Conservation (phyloP, 2,797 vertebrate species). For the Holocentrus rufus region DNA sequence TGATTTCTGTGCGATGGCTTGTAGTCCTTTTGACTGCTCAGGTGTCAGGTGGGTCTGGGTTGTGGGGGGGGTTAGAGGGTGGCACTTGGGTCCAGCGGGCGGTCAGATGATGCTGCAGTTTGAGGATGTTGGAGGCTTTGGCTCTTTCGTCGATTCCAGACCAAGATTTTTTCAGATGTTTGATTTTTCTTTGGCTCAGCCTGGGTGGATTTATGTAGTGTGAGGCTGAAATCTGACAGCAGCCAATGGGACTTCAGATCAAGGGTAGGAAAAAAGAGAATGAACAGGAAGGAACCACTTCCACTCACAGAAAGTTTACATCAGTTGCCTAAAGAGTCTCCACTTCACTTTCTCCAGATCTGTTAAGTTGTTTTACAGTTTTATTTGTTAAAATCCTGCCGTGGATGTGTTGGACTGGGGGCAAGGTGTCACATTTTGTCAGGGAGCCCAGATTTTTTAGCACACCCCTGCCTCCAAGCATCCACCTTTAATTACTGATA, state of each 20-base stretch:
- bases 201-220: too few species aligned
- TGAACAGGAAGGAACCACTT: background rate
- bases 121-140: background rate
- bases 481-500: too few species aligned
- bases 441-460: too few species aligned
- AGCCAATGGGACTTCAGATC: background rate
- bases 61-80: background rate
- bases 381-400: background rate
- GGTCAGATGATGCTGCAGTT: background rate
- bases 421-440: too few species aligned
- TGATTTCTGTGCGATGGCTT: too few species aligned
- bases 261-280: background rate
- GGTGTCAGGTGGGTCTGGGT: background rate
- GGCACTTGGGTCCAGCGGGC: too few species aligned
- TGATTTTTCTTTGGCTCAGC: too few species aligned
- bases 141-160: background rate
- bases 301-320: too few species aligned
- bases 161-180: background rate
- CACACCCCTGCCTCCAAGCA: too few species aligned
- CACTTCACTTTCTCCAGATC: background rate
- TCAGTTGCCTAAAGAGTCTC: background rate
- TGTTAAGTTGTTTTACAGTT: background rate
- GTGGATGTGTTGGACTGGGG: too few species aligned
- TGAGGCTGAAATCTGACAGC: background rate
- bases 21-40: background rate